Conservation (phyloP, 2,797 vertebrate species). For the Pachyuromys duprasi region DNA sequence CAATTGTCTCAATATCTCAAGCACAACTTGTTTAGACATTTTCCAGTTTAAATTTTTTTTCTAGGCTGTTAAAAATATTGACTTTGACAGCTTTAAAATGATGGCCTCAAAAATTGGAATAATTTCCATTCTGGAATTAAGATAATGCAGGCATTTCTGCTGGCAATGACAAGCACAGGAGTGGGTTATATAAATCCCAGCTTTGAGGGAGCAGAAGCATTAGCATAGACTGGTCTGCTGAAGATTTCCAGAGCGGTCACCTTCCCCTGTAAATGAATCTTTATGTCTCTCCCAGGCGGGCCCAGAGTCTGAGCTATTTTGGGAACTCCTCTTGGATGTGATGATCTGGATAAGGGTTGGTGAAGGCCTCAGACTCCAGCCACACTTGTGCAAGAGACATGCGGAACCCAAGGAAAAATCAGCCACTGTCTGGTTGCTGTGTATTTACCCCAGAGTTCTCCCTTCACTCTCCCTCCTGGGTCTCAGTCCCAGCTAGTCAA, state of each 20-base stretch:
- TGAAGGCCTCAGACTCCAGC: constrained; percentile 42
- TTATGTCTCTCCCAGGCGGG: constrained; percentile 69
- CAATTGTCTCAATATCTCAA: constrained; percentile 79
- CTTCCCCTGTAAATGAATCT: constrained; percentile 80
- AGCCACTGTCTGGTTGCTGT: constrained; percentile 73
- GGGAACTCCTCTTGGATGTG: constrained; percentile 56
- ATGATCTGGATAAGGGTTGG: constrained; percentile 65
- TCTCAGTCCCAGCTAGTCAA: constrained; percentile 81
- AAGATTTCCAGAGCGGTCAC: constrained; percentile 72
- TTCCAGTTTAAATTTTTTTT: constrained; percentile 76
- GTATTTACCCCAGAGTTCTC: constrained; percentile 75
- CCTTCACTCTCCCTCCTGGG: constrained; percentile 72
- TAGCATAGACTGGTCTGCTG: constrained; percentile 68
- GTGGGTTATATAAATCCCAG: constrained; percentile 80
- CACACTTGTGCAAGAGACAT: constrained; percentile 51
- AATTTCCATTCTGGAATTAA: constrained; percentile 84
- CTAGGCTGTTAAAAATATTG: constrained; percentile 81
- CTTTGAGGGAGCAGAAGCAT: constrained; percentile 72
- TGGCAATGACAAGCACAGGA: constrained; percentile 54
- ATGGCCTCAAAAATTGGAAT: constrained; percentile 84
- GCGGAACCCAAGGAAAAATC: constrained; percentile 74
- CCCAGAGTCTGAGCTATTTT: constrained; percentile 72
- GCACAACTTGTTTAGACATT: constrained; percentile 78
- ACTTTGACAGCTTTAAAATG: constrained; percentile 85
- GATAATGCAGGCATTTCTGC: constrained; percentile 81